Conservation (phyloP, 2,888 invertebrate genomes). For the Drosophila planitibia region DNA sequence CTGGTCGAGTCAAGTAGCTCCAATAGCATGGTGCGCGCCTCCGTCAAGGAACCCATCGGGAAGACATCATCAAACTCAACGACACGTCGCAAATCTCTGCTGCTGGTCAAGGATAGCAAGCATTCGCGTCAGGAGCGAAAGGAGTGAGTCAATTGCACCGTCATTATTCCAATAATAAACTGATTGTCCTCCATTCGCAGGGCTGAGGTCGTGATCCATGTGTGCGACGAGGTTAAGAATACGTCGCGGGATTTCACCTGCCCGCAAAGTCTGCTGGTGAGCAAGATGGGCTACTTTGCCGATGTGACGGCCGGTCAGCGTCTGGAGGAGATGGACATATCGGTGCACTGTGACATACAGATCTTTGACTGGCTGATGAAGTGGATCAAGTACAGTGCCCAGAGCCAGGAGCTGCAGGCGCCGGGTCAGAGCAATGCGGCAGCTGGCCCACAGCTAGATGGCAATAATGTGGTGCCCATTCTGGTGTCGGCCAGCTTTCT, state of each 20-base stretch:
- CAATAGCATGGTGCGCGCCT: slow-evolving; percentile 62
- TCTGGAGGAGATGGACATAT: slow-evolving; percentile 96
- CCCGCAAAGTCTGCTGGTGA: slow-evolving; percentile 92
- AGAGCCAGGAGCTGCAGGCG: slow-evolving; percentile 49
- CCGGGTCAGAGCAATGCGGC: slow-evolving; percentile 50
- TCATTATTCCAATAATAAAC: neutral
- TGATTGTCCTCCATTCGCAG: slow-evolving; percentile 83
- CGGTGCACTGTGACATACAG: slow-evolving; percentile 97
- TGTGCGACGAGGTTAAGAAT: slow-evolving; percentile 97
- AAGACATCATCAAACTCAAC: slow-evolving; percentile 27
- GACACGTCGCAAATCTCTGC: slow-evolving; percentile 62
- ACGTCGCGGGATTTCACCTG: slow-evolving; percentile 95
- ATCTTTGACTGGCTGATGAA: slow-evolving; percentile 98
- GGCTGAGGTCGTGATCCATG: slow-evolving; percentile 95
- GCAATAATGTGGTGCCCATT: slow-evolving; percentile 95
- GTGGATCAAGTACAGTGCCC: slow-evolving; percentile 93
- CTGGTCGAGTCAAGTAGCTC: slow-evolving; percentile 5
- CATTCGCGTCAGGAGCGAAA: slow-evolving; percentile 58
- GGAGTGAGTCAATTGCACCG: slow-evolving; percentile 57
- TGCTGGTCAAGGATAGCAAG: slow-evolving; percentile 66
- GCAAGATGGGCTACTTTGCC: slow-evolving; percentile 98
- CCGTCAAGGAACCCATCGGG: slow-evolving; percentile 58
- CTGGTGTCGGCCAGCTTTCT: slow-evolving; percentile 97
- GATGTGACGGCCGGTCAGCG: slow-evolving; percentile 93
- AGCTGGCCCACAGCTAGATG: slow-evolving; percentile 88